phyloP scores from a whole-genome alignment of 2,113 vertebrate genomes.

The Cervus canadensis region DNA sequence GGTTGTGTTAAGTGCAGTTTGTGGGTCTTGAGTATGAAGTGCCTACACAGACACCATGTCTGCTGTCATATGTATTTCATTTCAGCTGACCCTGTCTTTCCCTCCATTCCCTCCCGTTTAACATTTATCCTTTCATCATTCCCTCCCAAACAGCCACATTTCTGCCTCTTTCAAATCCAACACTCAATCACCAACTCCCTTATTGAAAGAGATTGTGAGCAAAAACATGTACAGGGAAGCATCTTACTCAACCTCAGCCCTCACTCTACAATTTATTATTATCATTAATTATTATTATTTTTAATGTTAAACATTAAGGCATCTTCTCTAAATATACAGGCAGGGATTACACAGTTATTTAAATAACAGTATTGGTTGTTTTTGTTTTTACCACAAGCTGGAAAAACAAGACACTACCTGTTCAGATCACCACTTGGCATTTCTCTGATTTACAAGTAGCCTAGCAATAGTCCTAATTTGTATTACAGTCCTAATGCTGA shows the following conservation, averaged over 20 bases:
- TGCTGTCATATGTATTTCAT: background rate
- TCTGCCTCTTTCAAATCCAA: background rate
- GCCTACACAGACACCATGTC: background rate
- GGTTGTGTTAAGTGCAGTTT: background rate
- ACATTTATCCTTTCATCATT: background rate
- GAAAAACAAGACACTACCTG: background rate
- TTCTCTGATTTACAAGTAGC: background rate
- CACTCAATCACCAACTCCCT: background rate
- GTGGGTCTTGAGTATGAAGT: background rate
- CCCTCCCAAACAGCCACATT: background rate
- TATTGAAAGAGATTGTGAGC: background rate
- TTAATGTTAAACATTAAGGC: background rate
- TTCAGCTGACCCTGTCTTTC: background rate
- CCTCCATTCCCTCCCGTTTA: background rate
- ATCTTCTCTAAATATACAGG: background rate
- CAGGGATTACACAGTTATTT: background rate
- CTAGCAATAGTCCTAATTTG: background rate
- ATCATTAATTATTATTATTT: background rate
- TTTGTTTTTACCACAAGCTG: background rate
- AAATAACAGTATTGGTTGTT: background rate
- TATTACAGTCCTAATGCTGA: background rate
- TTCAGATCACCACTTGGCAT: background rate
- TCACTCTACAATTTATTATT: background rate
- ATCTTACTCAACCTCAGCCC: background rate
- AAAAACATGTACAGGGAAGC: background rate